Base-by-base conservation (phyloP, 2,888 invertebrate genomes). In the Acheta domesticus region DNA sequence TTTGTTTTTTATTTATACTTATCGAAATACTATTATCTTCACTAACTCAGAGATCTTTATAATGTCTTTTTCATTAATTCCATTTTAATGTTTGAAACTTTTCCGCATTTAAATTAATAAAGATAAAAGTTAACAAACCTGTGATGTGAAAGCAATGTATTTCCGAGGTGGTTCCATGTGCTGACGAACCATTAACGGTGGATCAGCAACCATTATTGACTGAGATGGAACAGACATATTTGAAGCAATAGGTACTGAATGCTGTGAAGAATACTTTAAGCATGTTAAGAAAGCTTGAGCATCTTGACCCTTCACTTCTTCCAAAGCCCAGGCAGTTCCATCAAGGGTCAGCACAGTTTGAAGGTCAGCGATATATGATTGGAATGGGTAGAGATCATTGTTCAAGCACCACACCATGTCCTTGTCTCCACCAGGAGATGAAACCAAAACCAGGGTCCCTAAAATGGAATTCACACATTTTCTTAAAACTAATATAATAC, bases 61-160 rank as follows among this genome's bases (percentile, higher is more conserved):
- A 36, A 23, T 23, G 23, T 8, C 5, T 36, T 5, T 36, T 8
- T 36, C 36, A 8, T 36, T 36, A 4, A 36, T 36, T 8, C 36
- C 36, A 36, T 36, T 36, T 36, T 36, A 36, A 36, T 36, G 36
- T 36, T 36, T 36, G 8, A 36, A 36, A 36, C 36, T 36, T 5
- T 36, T 36, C 36, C 36, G 8, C 36, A 36, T 8, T 36, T 0
- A 36, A 36, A 36, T 36, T 36, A 36, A 36, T 36, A 36, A 36
- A 36, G 1, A 36, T 36, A 36, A 0, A 36, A 36, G 36, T 36
- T 36, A 36, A 19, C 62, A 16, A 84, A 90, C 96, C 86, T 94
- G 94, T 76, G 95, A 93, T 8, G 96, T 96, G 81, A 98, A 90
- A 80, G 97, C 91, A 12, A 97, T 93, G 87, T 96, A 95, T 85